phyloP scores from a whole-genome alignment of 2,113 vertebrate species.

The Sterna hirundo region DNA sequence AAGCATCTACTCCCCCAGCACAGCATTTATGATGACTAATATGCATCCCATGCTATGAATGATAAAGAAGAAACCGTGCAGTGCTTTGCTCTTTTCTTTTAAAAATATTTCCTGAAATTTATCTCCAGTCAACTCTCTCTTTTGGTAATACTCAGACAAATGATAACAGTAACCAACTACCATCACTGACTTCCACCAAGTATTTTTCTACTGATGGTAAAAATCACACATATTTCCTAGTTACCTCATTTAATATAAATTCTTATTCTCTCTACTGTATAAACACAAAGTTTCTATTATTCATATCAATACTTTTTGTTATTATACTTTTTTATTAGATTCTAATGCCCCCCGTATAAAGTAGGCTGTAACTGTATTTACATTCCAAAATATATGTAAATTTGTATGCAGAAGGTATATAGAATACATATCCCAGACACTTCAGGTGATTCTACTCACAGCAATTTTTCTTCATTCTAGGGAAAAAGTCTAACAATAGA shows the following conservation, averaged over 20 bases:
- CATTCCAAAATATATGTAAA: neutral
- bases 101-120: conserved; percentile 53
- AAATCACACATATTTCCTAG: neutral
- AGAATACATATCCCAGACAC: neutral
- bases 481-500: neutral
- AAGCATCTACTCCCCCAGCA: neutral
- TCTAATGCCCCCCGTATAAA: neutral
- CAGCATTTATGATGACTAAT: conserved; percentile 57
- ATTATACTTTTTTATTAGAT: neutral
- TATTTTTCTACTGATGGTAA: conserved; percentile 33
- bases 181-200: conserved; percentile 24
- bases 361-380: neutral
- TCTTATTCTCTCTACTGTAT: neutral
- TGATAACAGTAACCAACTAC: conserved; percentile 6
- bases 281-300: neutral
- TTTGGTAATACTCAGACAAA: conserved; percentile 53
- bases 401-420: neutral
- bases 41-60: conserved; percentile 27
- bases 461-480: neutral
- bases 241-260: neutral
- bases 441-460: neutral
- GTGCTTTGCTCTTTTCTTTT: conserved; percentile 33
- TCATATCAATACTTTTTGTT: neutral
- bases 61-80: conserved; percentile 20
- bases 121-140: conserved; percentile 22